Evolutionary conservation across 2,113 vertebrate genomes (phyloP).

Genomic region (Neogale vison): DNA sequence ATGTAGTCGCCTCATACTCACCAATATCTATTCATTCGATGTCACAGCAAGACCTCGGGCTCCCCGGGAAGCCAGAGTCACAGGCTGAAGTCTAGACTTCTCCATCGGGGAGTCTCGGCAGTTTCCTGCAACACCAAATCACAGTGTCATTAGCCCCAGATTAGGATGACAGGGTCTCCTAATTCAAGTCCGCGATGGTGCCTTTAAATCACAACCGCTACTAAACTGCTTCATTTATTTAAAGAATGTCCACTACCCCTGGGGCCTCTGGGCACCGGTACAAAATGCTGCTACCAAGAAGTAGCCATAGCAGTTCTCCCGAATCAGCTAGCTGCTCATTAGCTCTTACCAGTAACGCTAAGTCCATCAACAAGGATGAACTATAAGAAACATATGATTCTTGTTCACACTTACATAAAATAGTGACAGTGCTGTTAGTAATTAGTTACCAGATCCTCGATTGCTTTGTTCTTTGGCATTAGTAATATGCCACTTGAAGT

Average conservation of each 20-base stretch:
- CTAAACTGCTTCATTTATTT: constrained; percentile 12
- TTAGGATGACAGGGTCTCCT: constrained; percentile 24
- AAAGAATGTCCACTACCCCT: constrained; percentile 31
- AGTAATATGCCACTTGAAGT: constrained; percentile 47
- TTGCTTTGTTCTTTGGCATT: constrained; percentile 61
- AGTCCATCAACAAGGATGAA: constrained; percentile 2
- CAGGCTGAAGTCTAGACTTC: not conserved
- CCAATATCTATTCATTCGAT: not conserved
- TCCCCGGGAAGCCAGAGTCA: not conserved
- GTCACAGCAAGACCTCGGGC: not conserved
- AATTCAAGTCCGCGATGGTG: not conserved
- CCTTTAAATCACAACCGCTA: constrained; percentile 57
- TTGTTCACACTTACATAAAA: constrained; percentile 71
- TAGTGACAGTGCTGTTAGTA: constrained; percentile 67
- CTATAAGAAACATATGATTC: constrained; percentile 64
- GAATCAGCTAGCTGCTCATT: constrained; percentile 26
- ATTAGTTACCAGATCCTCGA: constrained; percentile 67
- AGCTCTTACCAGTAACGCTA: constrained; percentile 37
- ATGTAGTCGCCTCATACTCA: not conserved
- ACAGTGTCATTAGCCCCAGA: not conserved
- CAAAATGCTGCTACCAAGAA: constrained; percentile 25
- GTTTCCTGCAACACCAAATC: not conserved
- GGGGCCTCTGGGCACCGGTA: constrained; percentile 32
- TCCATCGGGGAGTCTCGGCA: not conserved
- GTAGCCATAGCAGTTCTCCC: not conserved